Evolutionary conservation across 2,888 invertebrate species (phyloP).

Genomic region (Lampropteryx suffumata): DNA sequence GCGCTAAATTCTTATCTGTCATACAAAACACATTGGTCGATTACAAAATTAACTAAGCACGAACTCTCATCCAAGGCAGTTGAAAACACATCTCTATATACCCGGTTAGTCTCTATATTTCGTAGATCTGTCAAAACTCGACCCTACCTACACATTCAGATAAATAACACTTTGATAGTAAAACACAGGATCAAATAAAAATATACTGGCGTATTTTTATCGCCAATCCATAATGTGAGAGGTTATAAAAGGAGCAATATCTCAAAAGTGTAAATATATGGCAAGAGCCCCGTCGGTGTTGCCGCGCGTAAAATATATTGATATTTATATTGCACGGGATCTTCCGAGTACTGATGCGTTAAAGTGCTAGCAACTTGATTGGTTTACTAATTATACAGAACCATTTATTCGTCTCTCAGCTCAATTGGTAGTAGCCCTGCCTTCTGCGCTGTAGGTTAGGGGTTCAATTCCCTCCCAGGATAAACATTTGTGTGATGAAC

Average conservation of each 20-base stretch:
- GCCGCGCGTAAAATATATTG: conserved; percentile 59
- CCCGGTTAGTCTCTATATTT: no score
- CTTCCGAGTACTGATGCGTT: conserved; percentile 31
- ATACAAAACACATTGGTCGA: no score
- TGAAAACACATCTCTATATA: no score
- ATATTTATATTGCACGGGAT: conserved; percentile 57
- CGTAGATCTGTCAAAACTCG: no score
- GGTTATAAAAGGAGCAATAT: conserved; percentile 66
- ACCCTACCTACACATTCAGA: background rate
- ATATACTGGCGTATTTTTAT: conserved; percentile 54
- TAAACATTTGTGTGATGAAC: no score
- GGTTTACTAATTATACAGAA: conserved; percentile 7
- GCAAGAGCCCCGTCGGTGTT: conserved; percentile 38
- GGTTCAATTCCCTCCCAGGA: no score
- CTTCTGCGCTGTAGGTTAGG: no score
- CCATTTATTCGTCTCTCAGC: no score
- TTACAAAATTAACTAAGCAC: no score
- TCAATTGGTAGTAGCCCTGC: no score
- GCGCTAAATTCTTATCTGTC: no score
- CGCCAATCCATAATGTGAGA: conserved; percentile 71
- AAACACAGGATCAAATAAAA: conserved; percentile 27
- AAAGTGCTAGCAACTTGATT: conserved; percentile 7
- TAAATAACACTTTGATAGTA: conserved; percentile 9
- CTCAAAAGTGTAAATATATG: conserved; percentile 76
- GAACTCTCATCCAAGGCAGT: no score